Conservation (phyloP, 2,797 vertebrate species). For the Rhinatrema bivittatum region DNA sequence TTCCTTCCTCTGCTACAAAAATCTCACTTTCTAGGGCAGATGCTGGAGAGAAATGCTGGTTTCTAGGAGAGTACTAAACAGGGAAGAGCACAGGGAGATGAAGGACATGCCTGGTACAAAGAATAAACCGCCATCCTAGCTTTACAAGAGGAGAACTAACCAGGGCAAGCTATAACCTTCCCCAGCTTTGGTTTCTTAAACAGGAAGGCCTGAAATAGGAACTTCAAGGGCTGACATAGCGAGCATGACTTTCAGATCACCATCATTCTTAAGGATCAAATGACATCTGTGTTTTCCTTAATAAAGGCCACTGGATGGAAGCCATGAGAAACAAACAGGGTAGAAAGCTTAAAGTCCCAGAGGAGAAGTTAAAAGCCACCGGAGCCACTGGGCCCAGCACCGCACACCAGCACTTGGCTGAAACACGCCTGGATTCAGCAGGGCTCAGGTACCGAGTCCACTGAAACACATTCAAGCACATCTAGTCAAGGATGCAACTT, state of each 20-base stretch:
- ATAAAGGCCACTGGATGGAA: background rate
- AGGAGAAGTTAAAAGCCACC: background rate
- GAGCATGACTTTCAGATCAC: background rate
- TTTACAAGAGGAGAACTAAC: background rate
- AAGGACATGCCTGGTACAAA: too few relatives aligned
- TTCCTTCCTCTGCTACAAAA: too few relatives aligned
- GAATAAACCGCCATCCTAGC: too few relatives aligned
- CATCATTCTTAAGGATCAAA: slow-evolving; percentile 1
- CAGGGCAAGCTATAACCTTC: background rate
- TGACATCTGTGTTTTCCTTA: slow-evolving; percentile 8
- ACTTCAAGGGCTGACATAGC: background rate
- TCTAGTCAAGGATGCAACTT: too few relatives aligned
- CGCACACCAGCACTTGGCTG: too few relatives aligned
- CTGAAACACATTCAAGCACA: too few relatives aligned
- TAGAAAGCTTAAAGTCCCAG: background rate
- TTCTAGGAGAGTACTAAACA: background rate
- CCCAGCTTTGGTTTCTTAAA: background rate
- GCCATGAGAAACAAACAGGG: background rate
- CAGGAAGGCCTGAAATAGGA: slow-evolving; percentile 2
- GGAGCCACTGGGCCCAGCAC: background rate
- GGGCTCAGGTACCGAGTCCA: too few relatives aligned
- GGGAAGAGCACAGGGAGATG: too few relatives aligned
- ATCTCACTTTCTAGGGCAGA: background rate
- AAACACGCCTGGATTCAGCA: too few relatives aligned
- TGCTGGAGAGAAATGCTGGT: background rate